Base-by-base conservation (phyloP, 2,797 vertebrate genomes). In the Agapornis canus region DNA sequence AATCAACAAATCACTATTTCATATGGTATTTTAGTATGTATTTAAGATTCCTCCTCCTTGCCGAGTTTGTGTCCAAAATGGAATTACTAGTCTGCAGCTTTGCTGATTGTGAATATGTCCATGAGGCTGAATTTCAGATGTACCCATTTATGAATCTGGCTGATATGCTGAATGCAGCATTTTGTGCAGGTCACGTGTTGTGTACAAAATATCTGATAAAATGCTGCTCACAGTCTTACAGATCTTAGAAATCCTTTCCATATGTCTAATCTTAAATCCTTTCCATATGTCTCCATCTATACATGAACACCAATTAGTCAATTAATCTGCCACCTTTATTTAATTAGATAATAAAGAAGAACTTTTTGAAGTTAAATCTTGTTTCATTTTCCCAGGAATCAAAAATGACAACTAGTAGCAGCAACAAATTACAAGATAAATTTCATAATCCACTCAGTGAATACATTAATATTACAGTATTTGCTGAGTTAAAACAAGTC, bases 211-310 rank as follows among this genome's bases (percentile, higher is more conserved):
- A 95, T 95, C 94, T 97, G 96, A 96, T 95, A 95, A 94, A 96
- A 95, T 97, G 90, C 94, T 95, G 90, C 94, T 96, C 94, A 72
- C 91, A 96, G 94, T 96, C 92, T 97, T 96, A 94, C 92, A 95
- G 94, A 97, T 96, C 96, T 97, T 94, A 97, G 89, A 95, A 97
- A 96, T 95, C 91, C 92, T 96, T 96, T 95, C 96, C 96, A 96
- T 95, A 95, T 97, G 95, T 96, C 94, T 97, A 94, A 92, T 96
- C 94, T 96, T 95, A 96, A 97, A 97, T 95, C 94, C 86, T 93
- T 96, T 94, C 86, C 95, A 89, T 95, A 94, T 97, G 90, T 88
- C 76, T 90, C 83, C 92, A 78, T 91, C 83, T 76, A 91, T 78
- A 88, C 75, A 82, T 52, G 61, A 94, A 69, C 65, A 91, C 75